Evolutionary conservation across 2,888 invertebrate genomes (phyloP), one percentile per base, ranked within the genome.

Genomic region (Spodoptera picta): DNA sequence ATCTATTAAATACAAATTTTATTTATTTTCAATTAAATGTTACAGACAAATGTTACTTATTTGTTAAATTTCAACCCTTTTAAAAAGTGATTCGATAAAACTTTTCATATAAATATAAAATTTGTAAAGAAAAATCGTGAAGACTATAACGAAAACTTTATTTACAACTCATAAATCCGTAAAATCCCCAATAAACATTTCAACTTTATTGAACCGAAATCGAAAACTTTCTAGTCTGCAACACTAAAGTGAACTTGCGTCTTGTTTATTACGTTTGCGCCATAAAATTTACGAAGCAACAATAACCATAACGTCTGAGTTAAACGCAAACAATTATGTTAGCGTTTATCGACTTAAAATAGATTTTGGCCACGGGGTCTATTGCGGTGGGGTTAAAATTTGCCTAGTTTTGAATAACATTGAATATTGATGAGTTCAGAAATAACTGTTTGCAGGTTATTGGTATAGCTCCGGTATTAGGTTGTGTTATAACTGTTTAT

Each of bases 281-380:
- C 61, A 73, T 77, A 77, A 77, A 75, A 77, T 66, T 60, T 65
- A 69, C 66, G 65, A 57, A 65, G 63, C 41, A 55, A 59, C 65
- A 58, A 72, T 75, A 77, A 77, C 67, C 60, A 48, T 77, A 72
- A 75, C 67, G 54, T 70, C 75, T 73, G 64, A 75, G 67, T 69
- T 73, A 64, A 74, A 77, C 59, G 63, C 63, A 68, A 77, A 68
- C 77, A 73, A 75, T 73, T 70, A 73, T 67, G 75, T 70, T 43
- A 53, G 48, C 72, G 57, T 75, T 76, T 77, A 77, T 75, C 44
- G 69, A 58, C 65, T 55, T 57, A 44, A 65, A 69, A 77, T 75
- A 63, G 65, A 69, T 72, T 66, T 60, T 53, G 63, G 45, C 47
- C 48, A 52, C 36, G 43, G 57, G 45, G 53, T 41, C 52, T 60